Percentiles rank a stretch among this genome's conserved stretches.
Evolutionary conservation across 2,113 vertebrate genomes (phyloP).

Genomic region (Pitta sordida): DNA sequence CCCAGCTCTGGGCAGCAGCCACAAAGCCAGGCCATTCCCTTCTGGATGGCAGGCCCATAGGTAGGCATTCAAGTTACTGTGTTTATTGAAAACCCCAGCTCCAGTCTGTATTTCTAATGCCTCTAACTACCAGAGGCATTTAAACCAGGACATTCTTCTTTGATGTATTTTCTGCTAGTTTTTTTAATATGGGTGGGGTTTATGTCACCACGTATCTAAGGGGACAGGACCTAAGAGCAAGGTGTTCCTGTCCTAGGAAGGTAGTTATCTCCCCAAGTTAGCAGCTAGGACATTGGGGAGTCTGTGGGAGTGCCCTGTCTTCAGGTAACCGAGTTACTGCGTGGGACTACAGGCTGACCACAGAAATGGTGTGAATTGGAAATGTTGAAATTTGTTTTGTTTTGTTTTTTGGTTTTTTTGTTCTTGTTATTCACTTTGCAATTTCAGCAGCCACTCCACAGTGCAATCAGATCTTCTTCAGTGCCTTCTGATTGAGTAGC

Average conservation of each 20-base stretch:
- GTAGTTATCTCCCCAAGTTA: not conserved
- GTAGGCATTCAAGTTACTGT: not conserved
- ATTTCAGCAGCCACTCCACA: not conserved
- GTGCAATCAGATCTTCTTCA: not conserved
- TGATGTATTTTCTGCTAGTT: not conserved
- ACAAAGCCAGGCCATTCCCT: not conserved
- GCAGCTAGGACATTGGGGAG: not conserved
- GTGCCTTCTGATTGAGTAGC: not conserved
- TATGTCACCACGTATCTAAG: not conserved
- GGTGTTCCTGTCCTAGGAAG: not conserved
- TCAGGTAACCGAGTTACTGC: not conserved
- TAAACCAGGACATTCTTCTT: not conserved
- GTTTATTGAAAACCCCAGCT: not conserved
- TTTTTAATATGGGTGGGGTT: not conserved
- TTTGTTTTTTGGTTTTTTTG: too few species aligned
- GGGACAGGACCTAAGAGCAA: not conserved
- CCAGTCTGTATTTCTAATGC: not conserved
- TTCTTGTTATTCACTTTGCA: not conserved
- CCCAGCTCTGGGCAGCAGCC: not conserved
- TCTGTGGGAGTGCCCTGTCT: not conserved
- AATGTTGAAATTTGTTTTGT: too few species aligned
- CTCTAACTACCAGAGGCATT: too few species aligned
- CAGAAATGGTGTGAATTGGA: not conserved
- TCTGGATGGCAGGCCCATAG: not conserved
- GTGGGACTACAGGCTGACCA: not conserved